These are phyloP conservation scores for Epistrophe eligans DNA, from an alignment of 2,888 invertebrate genomes.

Conservation along the genomic window DNA sequence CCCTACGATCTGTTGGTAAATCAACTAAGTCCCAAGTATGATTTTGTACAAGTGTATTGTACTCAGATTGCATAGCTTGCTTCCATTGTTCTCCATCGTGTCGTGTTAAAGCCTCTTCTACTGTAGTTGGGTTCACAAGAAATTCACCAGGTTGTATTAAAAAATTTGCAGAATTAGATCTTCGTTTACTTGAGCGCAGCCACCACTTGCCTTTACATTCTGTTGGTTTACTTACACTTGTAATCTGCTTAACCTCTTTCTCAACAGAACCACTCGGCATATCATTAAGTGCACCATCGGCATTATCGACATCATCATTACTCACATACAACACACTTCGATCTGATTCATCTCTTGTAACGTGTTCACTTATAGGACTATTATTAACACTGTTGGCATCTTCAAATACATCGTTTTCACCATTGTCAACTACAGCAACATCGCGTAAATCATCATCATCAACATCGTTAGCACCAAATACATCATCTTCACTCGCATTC, in stretches of 20 bases:
- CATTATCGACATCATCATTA: neutral
- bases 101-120: neutral
- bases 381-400: neutral
- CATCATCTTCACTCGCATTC: no score
- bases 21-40: conserved; percentile 1
- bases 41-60: neutral
- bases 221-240: neutral
- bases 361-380: neutral
- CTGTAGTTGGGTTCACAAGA: conserved; percentile 1
- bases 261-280: neutral
- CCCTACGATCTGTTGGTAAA: neutral
- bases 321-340: neutral
- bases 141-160: neutral
- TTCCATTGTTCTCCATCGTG: conserved; percentile 1
- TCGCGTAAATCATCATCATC: neutral
- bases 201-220: neutral
- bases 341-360: neutral
- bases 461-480: no score
- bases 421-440: neutral
- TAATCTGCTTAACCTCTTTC: neutral
- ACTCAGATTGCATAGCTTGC: conserved; percentile 1
- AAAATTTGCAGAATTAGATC: neutral
- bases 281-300: neutral
- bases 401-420: neutral
- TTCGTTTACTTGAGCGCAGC: conserved; percentile 1